A percentile compares a stretch with the other conserved stretches of the same genome.
Evolutionary conservation across 2,113 vertebrate species (phyloP).

Genomic region (Bubalus kerabau): DNA sequence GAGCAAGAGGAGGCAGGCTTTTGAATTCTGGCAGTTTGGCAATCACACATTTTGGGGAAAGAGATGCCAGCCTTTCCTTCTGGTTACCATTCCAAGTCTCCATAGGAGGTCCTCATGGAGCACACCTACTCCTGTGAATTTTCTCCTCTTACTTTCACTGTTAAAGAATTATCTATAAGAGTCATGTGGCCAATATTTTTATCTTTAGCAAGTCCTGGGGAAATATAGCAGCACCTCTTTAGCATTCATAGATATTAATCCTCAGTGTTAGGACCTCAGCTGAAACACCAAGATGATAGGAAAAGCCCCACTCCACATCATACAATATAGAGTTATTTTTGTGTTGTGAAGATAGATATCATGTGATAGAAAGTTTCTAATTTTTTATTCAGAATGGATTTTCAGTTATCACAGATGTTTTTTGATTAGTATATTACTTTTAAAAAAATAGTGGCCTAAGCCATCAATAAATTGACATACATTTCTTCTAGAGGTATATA

Average conservation of each 20-base stretch:
- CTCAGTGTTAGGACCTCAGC: background rate
- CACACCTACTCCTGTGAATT: background rate
- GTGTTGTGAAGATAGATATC: background rate
- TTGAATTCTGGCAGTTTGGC: background rate
- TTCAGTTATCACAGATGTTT: conserved; percentile 13
- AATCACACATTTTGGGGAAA: background rate
- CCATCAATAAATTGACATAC: conserved; percentile 22
- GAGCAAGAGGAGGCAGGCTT: background rate
- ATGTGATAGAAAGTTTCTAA: background rate
- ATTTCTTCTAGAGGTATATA: conserved; percentile 42
- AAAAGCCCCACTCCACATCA: background rate
- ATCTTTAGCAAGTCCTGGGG: background rate
- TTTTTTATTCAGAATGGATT: background rate
- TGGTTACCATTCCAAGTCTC: background rate
- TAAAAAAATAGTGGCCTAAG: background rate
- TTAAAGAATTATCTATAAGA: background rate
- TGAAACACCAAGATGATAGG: background rate
- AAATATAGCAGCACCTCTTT: background rate
- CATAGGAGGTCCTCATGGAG: background rate
- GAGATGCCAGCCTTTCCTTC: background rate
- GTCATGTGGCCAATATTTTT: background rate
- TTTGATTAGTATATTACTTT: conserved; percentile 7
- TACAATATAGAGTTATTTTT: background rate
- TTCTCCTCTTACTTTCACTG: background rate
- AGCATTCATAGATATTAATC: background rate